Conservation (phyloP, 2,113 vertebrate genomes). For the Ellobius talpinus region DNA sequence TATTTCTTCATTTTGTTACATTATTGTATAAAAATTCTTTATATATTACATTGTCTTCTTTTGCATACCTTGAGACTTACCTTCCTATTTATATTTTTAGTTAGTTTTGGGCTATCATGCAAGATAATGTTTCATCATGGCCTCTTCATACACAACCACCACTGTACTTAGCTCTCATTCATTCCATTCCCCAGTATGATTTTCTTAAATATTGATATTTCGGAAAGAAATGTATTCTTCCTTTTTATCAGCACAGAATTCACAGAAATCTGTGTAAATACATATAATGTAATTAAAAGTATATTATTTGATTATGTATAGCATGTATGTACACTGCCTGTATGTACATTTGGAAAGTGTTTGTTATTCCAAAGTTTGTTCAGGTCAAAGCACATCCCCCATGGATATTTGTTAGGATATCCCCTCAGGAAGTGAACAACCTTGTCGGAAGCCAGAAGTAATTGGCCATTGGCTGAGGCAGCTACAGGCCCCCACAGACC, state of each 20-base stretch:
- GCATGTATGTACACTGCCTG: too few relatives aligned
- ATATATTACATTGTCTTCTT: neutral
- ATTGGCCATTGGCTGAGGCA: neutral
- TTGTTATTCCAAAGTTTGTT: neutral
- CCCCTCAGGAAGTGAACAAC: neutral
- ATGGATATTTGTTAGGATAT: neutral
- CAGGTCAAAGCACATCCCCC: neutral
- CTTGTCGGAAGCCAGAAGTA: neutral
- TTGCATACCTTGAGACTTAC: neutral
- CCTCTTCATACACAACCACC: neutral
- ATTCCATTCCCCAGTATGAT: neutral
- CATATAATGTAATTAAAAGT: neutral
- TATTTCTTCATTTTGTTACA: constrained; percentile 5
- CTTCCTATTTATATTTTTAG: neutral
- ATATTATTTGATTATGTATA: neutral
- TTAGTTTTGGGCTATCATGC: neutral
- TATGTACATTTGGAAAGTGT: neutral
- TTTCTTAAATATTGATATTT: constrained; percentile 19
- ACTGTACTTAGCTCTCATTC: neutral
- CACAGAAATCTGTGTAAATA: neutral
- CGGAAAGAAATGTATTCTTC: neutral
- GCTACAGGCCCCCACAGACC: neutral
- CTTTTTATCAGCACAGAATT: neutral
- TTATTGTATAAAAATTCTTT: neutral
- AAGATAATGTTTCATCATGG: neutral